Base-by-base conservation (phyloP, 2,797 vertebrate species). In the Eospalax fontanierii region DNA sequence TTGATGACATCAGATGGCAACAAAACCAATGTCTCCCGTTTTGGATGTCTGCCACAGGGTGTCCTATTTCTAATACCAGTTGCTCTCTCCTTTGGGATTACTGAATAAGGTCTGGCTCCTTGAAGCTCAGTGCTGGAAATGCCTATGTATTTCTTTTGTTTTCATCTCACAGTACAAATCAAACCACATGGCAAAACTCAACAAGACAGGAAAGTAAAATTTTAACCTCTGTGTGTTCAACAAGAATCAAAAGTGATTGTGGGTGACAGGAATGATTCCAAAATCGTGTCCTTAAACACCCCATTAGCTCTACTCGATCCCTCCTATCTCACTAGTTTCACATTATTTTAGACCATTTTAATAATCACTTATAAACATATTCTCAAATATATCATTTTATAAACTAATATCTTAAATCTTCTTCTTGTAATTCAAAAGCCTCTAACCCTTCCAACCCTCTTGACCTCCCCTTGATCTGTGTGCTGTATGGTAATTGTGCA, bases 401-500 rank as follows among this genome's bases (percentile, higher is more conserved):
- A 90, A 87, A 50, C 76, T 82, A 76, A 50, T 21, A 30, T 87
- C 76, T 54, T 66, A 82, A 82, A 81, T 82, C 28, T 82, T 35
- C 81, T 87, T 59, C 40, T 76, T 40, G 59, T 8, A 59, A 74
- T 38, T 54, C 57, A 85, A 74, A 65, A 59, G 4, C 22, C 2
- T 10, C 71, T 38, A 8, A 70, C 30, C 2, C 15, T 9, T 38
- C 50, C 50, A 80, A 57, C 16, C 40, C 57, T 35, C 18, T 22
- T 91, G 73, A 40, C 24, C 2, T 50, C 38, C 40, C 4, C 6
- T 7, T 16, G 43, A 63, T 59, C 35, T 76, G 54, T 78, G 14
- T 78, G 21, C 54, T 70, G 7, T 59, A 1, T 46, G 61, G 15
- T 33, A 59, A 84, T 78, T 89, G 46, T 57, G 54, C 19, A 38